Evolutionary conservation across 2,113 vertebrate species (phyloP), one percentile per base, ranked within the genome.

Genomic region (Carassius gibelio): DNA sequence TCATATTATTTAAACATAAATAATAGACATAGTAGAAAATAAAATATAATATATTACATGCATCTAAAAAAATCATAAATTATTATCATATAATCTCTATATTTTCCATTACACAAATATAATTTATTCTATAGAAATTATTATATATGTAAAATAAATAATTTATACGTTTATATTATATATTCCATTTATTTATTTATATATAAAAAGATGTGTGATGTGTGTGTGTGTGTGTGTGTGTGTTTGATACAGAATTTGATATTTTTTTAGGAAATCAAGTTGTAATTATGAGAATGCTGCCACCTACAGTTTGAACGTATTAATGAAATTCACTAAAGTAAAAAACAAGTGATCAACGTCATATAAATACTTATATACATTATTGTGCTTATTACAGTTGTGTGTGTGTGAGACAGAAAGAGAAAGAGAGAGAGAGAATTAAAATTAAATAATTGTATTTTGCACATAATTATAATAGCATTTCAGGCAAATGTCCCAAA

Each of bases 281-380:
- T 11, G 0, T 34, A 84, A 1, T 82, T 21, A 8, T 45, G 64
- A 64, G 59, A 55, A 45, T 89, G 82, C 88, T 88, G 89, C 91
- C 91, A 87, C 81, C 91, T 92, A 55, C 83, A 88, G 88, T 84
- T 17, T 19, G 19, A 36, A 78, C 3, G 8, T 82, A 38, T 59
- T 15, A 75, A 26, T 19, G 17, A 34, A 13, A 68, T 5, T 23
- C 66, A 38, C 17, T 69, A 68, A 68, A 34, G 13, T 71, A 23
- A 61, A n/a, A 61, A 61, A 61, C 57, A 61, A 61, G 7, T 59
- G 6, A 59, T 59, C 8, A 5, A 55, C 14, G 14, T 61, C 21
- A n/a, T 36, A 36, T 66, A 38, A 21, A 38, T 21, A 5, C 2
- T 11, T 74, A 26, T 48, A 72, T 72, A 38, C 19, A 13, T 45